These are phyloP conservation scores for Octodon degus DNA, from an alignment of 2,113 vertebrate species.

Conservation along the genomic window DNA sequence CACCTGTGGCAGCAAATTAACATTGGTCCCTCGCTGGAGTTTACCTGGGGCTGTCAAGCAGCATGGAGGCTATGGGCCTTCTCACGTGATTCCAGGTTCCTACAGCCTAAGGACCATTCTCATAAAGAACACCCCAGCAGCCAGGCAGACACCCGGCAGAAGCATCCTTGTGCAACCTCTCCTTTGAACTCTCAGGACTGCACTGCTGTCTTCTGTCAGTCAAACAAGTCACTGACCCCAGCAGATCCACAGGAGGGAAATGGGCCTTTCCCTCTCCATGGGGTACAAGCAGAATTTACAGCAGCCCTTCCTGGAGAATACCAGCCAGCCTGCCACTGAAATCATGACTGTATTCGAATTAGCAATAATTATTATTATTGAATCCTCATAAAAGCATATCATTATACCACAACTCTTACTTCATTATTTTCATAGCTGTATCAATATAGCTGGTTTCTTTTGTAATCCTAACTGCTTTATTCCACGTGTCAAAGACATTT, in stretches of 20 bases:
- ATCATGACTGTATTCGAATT: background rate
- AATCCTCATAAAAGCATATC: background rate
- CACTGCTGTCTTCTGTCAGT: background rate
- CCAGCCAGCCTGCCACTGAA: background rate
- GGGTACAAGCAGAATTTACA: background rate
- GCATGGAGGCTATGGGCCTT: background rate
- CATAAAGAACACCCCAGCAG: background rate
- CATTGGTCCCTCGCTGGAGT: background rate
- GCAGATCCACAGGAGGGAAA: background rate
- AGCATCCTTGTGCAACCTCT: background rate
- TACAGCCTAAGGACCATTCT: background rate
- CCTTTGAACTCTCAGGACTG: background rate
- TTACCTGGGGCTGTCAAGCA: background rate
- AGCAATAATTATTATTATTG: background rate
- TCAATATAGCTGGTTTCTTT: slow-evolving; percentile 27
- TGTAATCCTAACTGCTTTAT: background rate
- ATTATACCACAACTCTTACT: background rate
- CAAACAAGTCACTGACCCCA: background rate
- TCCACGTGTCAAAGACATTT: slow-evolving; percentile 4
- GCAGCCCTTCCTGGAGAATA: background rate
- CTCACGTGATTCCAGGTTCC: background rate
- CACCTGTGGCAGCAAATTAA: background rate
- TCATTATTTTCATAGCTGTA: slow-evolving; percentile 13
- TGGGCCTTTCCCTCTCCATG: background rate
- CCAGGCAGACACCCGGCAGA: background rate